phyloP scores from a whole-genome alignment of 2,888 invertebrate species.

The Idaea straminata region DNA sequence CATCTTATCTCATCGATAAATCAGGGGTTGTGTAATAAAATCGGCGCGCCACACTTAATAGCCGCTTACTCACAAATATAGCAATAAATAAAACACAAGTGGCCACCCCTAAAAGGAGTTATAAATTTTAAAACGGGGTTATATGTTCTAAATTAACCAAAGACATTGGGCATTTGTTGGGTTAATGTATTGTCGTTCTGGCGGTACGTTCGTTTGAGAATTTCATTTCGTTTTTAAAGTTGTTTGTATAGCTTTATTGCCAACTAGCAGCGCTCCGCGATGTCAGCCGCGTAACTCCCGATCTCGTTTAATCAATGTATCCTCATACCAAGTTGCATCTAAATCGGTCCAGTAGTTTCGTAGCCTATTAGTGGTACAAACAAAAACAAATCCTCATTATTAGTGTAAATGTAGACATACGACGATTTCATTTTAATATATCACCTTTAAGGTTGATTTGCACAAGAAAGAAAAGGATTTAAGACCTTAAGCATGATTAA shows the following conservation, averaged over 20 bases:
- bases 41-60: constrained; percentile 47
- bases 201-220: constrained; percentile 16
- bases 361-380: no score
- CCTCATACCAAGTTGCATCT: no score
- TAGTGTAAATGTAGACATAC: no score
- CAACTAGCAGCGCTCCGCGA: constrained; percentile 7
- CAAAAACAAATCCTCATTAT: no score
- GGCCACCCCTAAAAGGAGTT: constrained; percentile 50
- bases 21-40: constrained; percentile 44
- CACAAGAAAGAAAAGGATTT: no score
- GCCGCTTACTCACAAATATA: constrained; percentile 68
- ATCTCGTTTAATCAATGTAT: no score
- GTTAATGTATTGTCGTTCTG: constrained; percentile 17
- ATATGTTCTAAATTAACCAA: constrained; percentile 34
- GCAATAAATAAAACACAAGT: constrained; percentile 57
- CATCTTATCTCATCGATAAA: constrained; percentile 32
- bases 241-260: constrained; percentile 3
- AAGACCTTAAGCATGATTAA: no score
- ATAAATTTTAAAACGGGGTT: constrained; percentile 48
- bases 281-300: no score
- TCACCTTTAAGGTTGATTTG: no score
- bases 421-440: no score
- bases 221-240: constrained; percentile 1
- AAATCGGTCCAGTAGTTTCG: no score
- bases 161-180: constrained; percentile 24